Percentiles rank a stretch among this genome's conserved stretches.
phyloP scores from a whole-genome alignment of 2,113 vertebrate genomes.

The Stigmatopora argus region DNA sequence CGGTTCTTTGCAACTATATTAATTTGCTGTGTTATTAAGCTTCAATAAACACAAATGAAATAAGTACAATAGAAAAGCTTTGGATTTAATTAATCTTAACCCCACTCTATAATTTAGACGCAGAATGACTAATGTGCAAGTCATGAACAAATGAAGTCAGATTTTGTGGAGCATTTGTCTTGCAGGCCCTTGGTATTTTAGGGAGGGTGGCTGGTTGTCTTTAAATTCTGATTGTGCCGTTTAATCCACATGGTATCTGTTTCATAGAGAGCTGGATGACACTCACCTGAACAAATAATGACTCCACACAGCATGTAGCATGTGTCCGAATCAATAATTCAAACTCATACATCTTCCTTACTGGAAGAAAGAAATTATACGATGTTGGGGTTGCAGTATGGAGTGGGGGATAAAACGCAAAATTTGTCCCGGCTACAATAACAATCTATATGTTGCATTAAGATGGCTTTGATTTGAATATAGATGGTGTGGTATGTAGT shows the following conservation, averaged over 20 bases:
- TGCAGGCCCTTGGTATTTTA: constrained; percentile 63
- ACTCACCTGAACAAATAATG: constrained; percentile 75
- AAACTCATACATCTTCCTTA: constrained; percentile 70
- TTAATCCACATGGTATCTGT: constrained; percentile 67
- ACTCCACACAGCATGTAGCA: constrained; percentile 65
- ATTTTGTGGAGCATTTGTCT: constrained; percentile 66
- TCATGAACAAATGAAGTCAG: constrained; percentile 68
- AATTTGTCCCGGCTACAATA: constrained; percentile 45
- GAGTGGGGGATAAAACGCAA: constrained; percentile 27
- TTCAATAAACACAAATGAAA: constrained; percentile 37
- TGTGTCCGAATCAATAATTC: constrained; percentile 71
- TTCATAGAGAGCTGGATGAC: constrained; percentile 67
- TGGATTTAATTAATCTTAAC: constrained; percentile 64
- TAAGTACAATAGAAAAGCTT: constrained; percentile 55
- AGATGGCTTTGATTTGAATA: constrained; percentile 52
- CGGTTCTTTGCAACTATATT: constrained; percentile 54
- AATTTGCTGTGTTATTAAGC: constrained; percentile 50
- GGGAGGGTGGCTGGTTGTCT: constrained; percentile 65
- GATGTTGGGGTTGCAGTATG: constrained; percentile 21
- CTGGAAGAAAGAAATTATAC: constrained; percentile 55
- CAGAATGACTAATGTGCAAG: constrained; percentile 63
- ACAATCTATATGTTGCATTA: constrained; percentile 54
- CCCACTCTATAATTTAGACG: constrained; percentile 56
- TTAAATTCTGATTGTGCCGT: constrained; percentile 69
- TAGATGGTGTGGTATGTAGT: constrained; percentile 41